Evolutionary conservation across 2,113 vertebrate genomes (phyloP).

Genomic region (Suncus etruscus): DNA sequence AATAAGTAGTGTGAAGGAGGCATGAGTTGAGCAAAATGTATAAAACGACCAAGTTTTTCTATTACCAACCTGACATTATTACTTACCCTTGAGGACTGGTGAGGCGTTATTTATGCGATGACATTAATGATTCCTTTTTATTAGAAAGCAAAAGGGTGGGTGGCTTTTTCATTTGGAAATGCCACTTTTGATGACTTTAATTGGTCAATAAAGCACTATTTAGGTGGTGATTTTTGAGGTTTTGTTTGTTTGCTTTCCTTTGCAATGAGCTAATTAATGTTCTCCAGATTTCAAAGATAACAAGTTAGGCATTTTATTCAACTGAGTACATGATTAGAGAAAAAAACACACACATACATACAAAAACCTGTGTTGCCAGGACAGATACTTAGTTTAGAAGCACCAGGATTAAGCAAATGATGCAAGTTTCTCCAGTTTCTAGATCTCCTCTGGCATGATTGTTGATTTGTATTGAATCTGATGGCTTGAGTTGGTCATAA

Average conservation of each 20-base stretch:
- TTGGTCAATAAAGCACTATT: not conserved
- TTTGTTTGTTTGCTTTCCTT: constrained; percentile 48
- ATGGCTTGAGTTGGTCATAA: not conserved
- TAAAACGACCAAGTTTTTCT: not conserved
- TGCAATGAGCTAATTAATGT: not conserved
- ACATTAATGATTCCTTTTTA: not conserved
- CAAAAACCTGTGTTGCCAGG: not conserved
- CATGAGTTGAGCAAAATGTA: constrained; percentile 8
- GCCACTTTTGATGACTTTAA: not conserved
- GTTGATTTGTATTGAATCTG: not conserved
- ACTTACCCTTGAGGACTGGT: not conserved
- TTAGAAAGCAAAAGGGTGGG: not conserved
- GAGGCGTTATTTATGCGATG: constrained; percentile 7
- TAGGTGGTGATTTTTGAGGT: not conserved
- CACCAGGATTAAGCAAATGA: not conserved
- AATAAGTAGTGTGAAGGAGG: not conserved
- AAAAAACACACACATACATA: not conserved
- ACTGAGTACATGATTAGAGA: not conserved
- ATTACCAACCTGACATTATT: not conserved
- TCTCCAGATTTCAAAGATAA: constrained; percentile 25
- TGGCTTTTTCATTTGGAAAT: not conserved
- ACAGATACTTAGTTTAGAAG: constrained; percentile 19
- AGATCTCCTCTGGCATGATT: not conserved
- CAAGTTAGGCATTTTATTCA: not conserved
- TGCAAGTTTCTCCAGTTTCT: not conserved